These are phyloP conservation scores for Sphenodon punctatus DNA, from an alignment of 2,797 vertebrate genomes.

Conservation along the genomic window DNA sequence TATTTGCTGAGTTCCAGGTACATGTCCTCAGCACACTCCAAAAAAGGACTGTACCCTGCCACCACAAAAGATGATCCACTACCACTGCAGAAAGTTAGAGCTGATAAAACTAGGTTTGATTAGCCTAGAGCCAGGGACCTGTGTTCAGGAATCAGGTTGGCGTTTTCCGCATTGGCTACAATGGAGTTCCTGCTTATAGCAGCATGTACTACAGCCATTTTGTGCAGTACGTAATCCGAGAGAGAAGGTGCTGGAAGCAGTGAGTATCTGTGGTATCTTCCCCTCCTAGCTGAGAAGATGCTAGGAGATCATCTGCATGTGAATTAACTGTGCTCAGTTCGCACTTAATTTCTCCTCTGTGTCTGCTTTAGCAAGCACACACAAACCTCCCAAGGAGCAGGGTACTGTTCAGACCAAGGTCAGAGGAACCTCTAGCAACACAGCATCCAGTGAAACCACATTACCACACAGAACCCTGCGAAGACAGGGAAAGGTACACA, in stretches of 20 bases:
- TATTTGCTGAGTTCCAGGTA: too few species aligned
- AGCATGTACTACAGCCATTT: not conserved
- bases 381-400: not conserved
- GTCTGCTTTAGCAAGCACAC: not conserved
- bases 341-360: not conserved
- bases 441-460: not conserved
- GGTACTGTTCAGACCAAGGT: not conserved
- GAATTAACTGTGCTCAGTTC: not conserved
- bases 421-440: rapidly evolving
- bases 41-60: too few species aligned
- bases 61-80: too few species aligned
- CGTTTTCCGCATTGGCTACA: too few species aligned
- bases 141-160: too few species aligned
- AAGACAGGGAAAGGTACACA: not conserved
- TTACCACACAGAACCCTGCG: not conserved
- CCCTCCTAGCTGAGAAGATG: not conserved
- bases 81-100: too few species aligned
- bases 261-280: rapidly evolving
- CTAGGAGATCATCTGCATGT: not conserved
- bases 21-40: too few species aligned
- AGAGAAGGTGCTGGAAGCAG: rapidly evolving
- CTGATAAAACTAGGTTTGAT: too few species aligned
- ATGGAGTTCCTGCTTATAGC: too few species aligned
- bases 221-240: rapidly evolving
- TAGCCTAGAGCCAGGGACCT: too few species aligned